These are phyloP conservation scores for Sipha flava DNA, from an alignment of 1,140 invertebrate species.

Conservation along the genomic window DNA sequence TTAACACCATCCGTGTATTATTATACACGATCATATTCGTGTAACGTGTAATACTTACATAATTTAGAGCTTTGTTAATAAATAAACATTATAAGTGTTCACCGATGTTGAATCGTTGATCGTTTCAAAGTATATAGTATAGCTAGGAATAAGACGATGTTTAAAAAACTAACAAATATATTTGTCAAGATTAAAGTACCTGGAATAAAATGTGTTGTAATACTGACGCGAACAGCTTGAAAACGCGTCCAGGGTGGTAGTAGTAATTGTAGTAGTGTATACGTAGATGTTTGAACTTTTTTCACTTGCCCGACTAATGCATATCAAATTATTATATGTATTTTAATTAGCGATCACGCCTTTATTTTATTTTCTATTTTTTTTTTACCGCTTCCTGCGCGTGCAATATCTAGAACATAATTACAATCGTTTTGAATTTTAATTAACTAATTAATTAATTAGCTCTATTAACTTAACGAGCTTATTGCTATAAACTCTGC, in stretches of 20 bases:
- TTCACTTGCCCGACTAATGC: neutral
- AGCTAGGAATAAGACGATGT: neutral
- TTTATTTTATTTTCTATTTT: neutral
- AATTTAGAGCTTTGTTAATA: neutral
- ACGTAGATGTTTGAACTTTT: neutral
- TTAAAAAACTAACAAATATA: neutral
- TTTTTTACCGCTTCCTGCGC: neutral
- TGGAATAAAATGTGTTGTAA: neutral
- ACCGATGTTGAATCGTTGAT: too few species aligned
- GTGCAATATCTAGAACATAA: neutral
- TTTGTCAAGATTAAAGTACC: neutral
- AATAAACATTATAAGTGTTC: too few species aligned
- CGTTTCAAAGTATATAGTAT: too few species aligned
- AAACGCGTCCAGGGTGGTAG: neutral
- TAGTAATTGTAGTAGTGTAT: neutral
- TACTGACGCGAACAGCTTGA: neutral
- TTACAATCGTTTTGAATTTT: neutral
- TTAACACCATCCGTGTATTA: neutral
- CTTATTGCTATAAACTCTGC: neutral
- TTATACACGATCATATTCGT: neutral
- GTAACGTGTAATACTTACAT: neutral
- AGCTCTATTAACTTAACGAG: neutral
- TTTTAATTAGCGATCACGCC: neutral
- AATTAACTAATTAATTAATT: slow-evolving; percentile 8
- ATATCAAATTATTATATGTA: neutral